Conservation (phyloP, 2,113 vertebrate species). For the Chaetorhynchus papuensis region DNA sequence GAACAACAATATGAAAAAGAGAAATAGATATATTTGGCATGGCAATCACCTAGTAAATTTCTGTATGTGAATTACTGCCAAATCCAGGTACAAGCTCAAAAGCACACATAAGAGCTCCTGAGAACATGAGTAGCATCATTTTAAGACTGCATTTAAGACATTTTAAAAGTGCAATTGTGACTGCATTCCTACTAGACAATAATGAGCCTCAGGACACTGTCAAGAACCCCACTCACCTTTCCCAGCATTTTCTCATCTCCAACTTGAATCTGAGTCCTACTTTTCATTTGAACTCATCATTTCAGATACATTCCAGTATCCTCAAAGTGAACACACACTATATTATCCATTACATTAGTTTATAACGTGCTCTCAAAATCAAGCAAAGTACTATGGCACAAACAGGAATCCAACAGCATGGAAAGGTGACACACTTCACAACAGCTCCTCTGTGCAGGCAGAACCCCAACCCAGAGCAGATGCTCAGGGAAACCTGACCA, state of each 20-base stretch:
- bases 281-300: not conserved
- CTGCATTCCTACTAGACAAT: not conserved
- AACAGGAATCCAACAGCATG: not conserved
- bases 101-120: not conserved
- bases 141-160: too few relatives aligned
- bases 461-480: not conserved
- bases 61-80: not conserved
- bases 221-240: not conserved
- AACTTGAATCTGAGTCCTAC: not conserved
- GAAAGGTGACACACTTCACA: not conserved
- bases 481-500: not conserved
- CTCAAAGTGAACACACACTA: not conserved
- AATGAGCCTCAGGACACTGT: not conserved
- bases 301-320: not conserved
- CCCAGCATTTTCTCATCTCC: not conserved
- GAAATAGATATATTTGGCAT: not conserved
- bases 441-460: not conserved
- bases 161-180: not conserved
- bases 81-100: not conserved
- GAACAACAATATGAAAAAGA: not conserved
- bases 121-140: not conserved
- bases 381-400: not conserved
- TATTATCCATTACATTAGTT: not conserved
- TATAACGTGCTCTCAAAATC: not conserved
- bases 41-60: not conserved